Conservation (phyloP, 1,140 invertebrate genomes). For the Trichoplusia ni region DNA sequence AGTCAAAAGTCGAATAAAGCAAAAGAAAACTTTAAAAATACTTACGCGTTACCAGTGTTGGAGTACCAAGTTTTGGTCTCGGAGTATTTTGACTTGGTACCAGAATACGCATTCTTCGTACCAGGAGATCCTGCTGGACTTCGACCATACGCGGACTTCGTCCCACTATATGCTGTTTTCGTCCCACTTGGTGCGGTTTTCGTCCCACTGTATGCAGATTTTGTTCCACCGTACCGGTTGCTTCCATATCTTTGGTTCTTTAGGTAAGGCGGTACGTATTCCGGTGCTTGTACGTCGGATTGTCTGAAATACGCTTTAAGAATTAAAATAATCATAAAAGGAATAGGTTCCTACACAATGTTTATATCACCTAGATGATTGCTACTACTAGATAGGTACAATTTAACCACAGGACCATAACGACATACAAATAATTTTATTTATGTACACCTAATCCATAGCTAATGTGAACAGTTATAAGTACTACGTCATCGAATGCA, state of each 20-base stretch:
- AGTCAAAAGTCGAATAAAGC: too few relatives aligned
- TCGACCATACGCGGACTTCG: constrained; percentile 39
- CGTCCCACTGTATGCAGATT: constrained; percentile 47
- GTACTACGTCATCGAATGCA: too few relatives aligned
- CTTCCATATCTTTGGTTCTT: constrained; percentile 45
- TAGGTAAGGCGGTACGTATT: constrained; percentile 60
- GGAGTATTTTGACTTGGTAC: constrained; percentile 10
- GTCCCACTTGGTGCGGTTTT: constrained; percentile 53
- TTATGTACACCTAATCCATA: too few relatives aligned
- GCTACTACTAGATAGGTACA: too few relatives aligned
- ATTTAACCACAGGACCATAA: too few relatives aligned
- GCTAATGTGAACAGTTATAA: too few relatives aligned
- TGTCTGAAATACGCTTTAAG: constrained; percentile 48
- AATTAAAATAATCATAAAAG: too few relatives aligned
- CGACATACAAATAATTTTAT: too few relatives aligned
- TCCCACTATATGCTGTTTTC: constrained; percentile 46
- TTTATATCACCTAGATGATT: too few relatives aligned
- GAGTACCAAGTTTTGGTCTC: constrained; percentile 53
- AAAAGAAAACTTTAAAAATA: constrained; percentile 10
- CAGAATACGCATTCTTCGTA: constrained; percentile 1
- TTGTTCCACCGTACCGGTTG: constrained; percentile 44
- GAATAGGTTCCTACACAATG: too few relatives aligned
- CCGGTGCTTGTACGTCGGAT: constrained; percentile 68
- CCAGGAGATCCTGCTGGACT: neutral
- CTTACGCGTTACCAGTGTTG: constrained; percentile 55